Percentiles rank a stretch among this genome's conserved stretches.
phyloP scores from a whole-genome alignment of 1,140 invertebrate genomes.

The Cepaea nemoralis region DNA sequence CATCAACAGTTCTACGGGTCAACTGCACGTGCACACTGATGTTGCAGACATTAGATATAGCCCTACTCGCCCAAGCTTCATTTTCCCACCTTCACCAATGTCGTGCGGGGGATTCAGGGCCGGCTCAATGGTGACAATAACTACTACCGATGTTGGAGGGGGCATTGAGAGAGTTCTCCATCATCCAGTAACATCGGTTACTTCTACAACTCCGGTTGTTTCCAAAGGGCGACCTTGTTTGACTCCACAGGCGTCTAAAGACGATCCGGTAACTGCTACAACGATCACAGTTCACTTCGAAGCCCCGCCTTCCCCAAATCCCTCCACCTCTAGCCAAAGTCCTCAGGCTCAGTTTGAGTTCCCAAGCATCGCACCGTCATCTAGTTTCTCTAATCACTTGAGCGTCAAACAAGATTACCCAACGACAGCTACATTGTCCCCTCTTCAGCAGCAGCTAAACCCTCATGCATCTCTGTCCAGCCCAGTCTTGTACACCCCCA shows the following conservation, averaged over 20 bases:
- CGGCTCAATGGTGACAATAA: conserved; percentile 63
- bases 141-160: conserved; percentile 57
- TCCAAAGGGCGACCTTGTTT: neutral
- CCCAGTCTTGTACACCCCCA: conserved; percentile 45
- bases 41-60: conserved; percentile 44
- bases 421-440: conserved; percentile 38
- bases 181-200: conserved; percentile 41
- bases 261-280: conserved; percentile 50
- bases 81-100: conserved; percentile 26
- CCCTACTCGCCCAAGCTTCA: conserved; percentile 32
- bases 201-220: neutral
- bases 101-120: neutral
- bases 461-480: conserved; percentile 21
- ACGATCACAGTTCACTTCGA: conserved; percentile 69
- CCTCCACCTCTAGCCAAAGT: conserved; percentile 64
- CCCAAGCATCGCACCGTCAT: conserved; percentile 46
- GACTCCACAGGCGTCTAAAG: conserved; percentile 41
- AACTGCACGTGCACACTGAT: conserved; percentile 45
- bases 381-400: conserved; percentile 43
- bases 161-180: conserved; percentile 25
- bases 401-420: conserved; percentile 23
- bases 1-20: conserved; percentile 48
- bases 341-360: conserved; percentile 63
- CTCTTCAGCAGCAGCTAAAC: conserved; percentile 16
- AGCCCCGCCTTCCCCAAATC: conserved; percentile 63